phyloP scores from a whole-genome alignment of 92 coral and sea anemone genomes.

The Diadumene lineata region DNA sequence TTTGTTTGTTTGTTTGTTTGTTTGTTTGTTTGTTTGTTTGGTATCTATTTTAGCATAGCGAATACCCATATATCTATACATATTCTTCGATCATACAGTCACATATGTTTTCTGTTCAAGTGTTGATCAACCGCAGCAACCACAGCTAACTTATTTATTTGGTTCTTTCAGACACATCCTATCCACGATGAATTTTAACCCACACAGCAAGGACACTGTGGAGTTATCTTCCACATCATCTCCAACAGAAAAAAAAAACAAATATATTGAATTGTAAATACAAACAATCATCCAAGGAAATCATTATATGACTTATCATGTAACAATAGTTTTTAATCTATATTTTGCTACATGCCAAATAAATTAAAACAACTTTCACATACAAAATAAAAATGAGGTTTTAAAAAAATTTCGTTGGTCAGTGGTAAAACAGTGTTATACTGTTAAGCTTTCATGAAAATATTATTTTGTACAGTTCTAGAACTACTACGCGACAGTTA shows the following conservation, averaged over 20 bases:
- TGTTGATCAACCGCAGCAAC: too few relatives aligned
- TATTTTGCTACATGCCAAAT: constrained; percentile 38
- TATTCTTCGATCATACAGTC: too few relatives aligned
- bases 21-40: not conserved
- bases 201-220: too few relatives aligned
- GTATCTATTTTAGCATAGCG: too few relatives aligned
- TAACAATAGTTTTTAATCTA: constrained; percentile 25
- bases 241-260: not conserved
- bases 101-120: too few relatives aligned
- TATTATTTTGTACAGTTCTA: too few relatives aligned
- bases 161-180: constrained; percentile 24
- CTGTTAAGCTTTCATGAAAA: too few relatives aligned
- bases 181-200: constrained; percentile 56
- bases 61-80: too few relatives aligned
- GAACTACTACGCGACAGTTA: too few relatives aligned
- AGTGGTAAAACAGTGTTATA: too few relatives aligned
- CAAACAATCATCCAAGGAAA: not conserved
- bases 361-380: constrained; percentile 12
- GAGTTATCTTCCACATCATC: too few relatives aligned
- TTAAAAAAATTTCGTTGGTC: not conserved
- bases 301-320: not conserved
- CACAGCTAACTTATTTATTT: too few relatives aligned
- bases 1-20: not conserved
- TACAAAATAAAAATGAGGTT: constrained; percentile 19
- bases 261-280: constrained; percentile 16